Conservation (phyloP, 2,888 invertebrate species). For the Drosophila kuntzei region DNA sequence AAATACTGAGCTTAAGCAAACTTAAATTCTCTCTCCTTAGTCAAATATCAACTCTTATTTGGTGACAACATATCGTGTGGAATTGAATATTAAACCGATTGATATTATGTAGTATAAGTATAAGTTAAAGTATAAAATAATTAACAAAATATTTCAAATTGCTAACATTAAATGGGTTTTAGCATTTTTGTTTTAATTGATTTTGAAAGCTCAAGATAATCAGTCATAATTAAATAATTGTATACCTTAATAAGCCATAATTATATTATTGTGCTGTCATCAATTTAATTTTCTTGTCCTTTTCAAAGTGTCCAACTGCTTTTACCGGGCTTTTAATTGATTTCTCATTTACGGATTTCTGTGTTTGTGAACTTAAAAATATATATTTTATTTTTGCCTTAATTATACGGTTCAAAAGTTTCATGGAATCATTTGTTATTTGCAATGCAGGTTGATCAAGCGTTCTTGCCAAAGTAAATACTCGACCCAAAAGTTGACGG, state of each 20-base stretch:
- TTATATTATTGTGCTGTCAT: conserved; percentile 1
- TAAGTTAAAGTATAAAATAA: no score
- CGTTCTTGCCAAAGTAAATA: conserved; percentile 39
- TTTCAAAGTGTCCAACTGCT: background rate
- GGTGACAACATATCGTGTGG: no score
- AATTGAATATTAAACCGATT: no score
- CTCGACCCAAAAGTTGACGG: conserved; percentile 18
- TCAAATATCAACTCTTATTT: no score
- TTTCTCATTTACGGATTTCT: conserved; percentile 25
- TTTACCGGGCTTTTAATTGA: conserved; percentile 37
- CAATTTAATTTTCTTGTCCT: conserved; percentile 10
- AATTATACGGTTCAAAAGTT: conserved; percentile 43
- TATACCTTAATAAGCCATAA: background rate
- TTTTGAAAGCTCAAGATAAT: conserved; percentile 7
- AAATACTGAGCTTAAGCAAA: no score
- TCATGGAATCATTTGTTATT: conserved; percentile 29
- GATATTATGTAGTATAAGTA: no score
- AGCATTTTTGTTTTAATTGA: background rate
- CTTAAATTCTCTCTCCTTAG: no score
- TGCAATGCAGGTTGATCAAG: background rate
- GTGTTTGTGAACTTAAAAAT: background rate
- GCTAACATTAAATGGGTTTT: background rate
- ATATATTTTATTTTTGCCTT: background rate
- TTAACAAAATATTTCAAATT: background rate
- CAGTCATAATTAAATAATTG: conserved; percentile 5